Evolutionary conservation across 2,888 invertebrate genomes (phyloP).

Genomic region (Gymnocheta viridis): DNA sequence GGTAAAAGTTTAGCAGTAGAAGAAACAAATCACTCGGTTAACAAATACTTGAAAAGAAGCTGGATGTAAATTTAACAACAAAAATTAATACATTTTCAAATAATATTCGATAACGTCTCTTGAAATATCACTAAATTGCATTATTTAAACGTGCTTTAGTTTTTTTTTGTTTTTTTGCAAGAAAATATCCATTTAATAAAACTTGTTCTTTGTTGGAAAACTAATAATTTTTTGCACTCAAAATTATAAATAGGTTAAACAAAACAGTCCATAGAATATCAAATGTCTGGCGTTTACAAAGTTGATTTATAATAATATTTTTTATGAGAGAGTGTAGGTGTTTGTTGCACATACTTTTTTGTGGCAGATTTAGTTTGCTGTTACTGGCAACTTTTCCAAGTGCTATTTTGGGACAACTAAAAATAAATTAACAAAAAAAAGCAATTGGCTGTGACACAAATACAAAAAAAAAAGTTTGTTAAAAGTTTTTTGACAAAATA

Average conservation of each 20-base stretch:
- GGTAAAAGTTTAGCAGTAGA: background rate
- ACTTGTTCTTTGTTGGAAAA: constrained; percentile 39
- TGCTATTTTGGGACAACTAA: constrained; percentile 18
- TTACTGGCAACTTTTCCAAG: constrained; percentile 12
- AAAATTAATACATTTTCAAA: background rate
- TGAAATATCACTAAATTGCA: background rate
- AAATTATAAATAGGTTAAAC: constrained; percentile 58
- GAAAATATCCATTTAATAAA: background rate
- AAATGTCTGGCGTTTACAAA: constrained; percentile 31
- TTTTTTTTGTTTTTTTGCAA: background rate
- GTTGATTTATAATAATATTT: constrained; percentile 54
- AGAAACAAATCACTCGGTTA: too few species aligned
- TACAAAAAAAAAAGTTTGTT: too few species aligned
- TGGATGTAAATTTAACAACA: too few species aligned
- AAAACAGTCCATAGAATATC: constrained; percentile 31
- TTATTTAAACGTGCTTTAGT: too few species aligned
- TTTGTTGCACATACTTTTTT: background rate
- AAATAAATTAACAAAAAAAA: background rate
- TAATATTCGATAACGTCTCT: background rate
- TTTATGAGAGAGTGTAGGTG: constrained; percentile 39
- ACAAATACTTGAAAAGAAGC: too few species aligned
- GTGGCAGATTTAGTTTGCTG: background rate
- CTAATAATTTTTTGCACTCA: constrained; percentile 6
- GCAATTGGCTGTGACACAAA: too few species aligned
- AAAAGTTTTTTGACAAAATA: too few species aligned